phyloP scores from a whole-genome alignment of 92 coral and sea anemone genomes.

The Paramuricea clavata region DNA sequence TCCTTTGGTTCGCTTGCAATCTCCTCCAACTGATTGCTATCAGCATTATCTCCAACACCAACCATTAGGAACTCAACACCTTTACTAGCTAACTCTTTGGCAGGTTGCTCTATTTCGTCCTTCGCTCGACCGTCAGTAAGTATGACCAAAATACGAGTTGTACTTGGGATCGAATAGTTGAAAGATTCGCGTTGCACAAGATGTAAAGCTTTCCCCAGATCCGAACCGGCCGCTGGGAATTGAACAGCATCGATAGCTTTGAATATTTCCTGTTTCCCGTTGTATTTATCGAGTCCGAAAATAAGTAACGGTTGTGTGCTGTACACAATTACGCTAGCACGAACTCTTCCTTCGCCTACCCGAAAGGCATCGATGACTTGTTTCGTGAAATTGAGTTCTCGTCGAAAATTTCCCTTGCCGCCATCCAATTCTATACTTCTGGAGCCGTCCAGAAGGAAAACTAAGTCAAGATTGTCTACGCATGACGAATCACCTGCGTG shows the following conservation, averaged over 20 bases:
- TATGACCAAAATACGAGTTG: conserved; percentile 12
- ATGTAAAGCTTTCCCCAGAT: conserved; percentile 34
- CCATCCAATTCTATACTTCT: conserved; percentile 18
- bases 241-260: conserved; percentile 32
- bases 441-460: conserved; percentile 39
- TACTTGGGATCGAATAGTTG: conserved; percentile 1
- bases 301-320: conserved; percentile 10
- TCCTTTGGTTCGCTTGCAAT: conserved; percentile 32
- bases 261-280: neutral
- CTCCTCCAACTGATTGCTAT: neutral
- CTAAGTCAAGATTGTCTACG: conserved; percentile 23
- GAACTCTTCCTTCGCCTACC: conserved; percentile 10
- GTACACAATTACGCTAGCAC: conserved; percentile 27
- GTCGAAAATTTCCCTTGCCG: conserved; percentile 23
- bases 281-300: conserved; percentile 10
- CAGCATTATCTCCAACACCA: conserved; percentile 18
- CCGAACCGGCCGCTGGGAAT: conserved; percentile 35
- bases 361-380: conserved; percentile 27
- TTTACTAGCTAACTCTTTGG: neutral
- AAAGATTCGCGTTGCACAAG: neutral
- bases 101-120: conserved; percentile 26
- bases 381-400: conserved; percentile 17
- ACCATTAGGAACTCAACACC: conserved; percentile 22
- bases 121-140: conserved; percentile 30
- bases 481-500: conserved; percentile 8